Conservation (phyloP, 2,888 invertebrate species). For the Dexiosoma caninum region DNA sequence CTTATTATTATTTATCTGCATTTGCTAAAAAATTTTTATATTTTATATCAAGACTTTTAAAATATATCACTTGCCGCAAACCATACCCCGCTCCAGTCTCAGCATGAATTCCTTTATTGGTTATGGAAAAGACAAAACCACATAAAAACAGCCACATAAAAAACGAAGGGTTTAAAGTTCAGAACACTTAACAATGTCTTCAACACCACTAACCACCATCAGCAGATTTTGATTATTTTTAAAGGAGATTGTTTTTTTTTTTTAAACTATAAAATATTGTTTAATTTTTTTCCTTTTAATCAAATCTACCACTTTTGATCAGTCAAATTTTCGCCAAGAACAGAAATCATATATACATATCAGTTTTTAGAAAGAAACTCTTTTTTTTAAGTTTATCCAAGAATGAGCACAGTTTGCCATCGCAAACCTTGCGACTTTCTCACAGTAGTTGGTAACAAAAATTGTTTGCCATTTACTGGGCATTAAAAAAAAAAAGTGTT, state of each 20-base stretch:
- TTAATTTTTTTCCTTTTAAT: constrained; percentile 48
- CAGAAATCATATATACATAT: no score
- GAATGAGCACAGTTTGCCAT: constrained; percentile 50
- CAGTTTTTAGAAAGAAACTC: constrained; percentile 17
- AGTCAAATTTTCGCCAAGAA: constrained; percentile 43
- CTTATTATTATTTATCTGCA: constrained; percentile 37
- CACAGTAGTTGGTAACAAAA: constrained; percentile 40
- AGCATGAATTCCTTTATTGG: constrained; percentile 37
- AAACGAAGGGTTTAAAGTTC: constrained; percentile 65
- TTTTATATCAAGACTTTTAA: constrained; percentile 8
- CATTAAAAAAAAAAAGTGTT: neutral
- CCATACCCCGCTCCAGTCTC: constrained; percentile 12
- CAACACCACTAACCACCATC: constrained; percentile 63
- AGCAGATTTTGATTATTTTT: constrained; percentile 46
- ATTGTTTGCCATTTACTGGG: constrained; percentile 6
- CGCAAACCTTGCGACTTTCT: constrained; percentile 47
- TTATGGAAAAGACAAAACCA: constrained; percentile 3
- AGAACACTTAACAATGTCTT: constrained; percentile 68
- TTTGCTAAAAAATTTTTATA: constrained; percentile 15
- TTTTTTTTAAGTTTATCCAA: neutral
- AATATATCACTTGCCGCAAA: constrained; percentile 24
- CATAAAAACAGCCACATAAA: neutral
- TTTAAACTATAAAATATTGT: no score
- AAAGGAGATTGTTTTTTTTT: constrained; percentile 11
- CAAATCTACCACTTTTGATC: constrained; percentile 58